Conservation (phyloP, 30 jellyfish, hydroid and myxozoan genomes). For the Euphysa ruthae region DNA sequence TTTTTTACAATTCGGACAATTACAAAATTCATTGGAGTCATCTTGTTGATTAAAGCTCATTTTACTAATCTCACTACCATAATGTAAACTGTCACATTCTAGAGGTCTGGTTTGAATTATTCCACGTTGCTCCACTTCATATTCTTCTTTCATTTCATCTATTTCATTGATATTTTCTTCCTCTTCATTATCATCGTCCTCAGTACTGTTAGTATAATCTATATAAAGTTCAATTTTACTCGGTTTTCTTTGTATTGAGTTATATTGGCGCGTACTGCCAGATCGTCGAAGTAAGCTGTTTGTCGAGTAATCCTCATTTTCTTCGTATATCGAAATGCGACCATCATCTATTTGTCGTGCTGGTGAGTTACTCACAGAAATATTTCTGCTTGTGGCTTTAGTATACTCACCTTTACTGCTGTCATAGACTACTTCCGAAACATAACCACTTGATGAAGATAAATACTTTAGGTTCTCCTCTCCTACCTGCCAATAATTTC, state of each 20-base stretch:
- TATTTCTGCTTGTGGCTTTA: not conserved
- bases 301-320: not conserved
- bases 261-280: not conserved
- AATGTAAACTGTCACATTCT: not conserved
- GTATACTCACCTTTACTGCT: not conserved
- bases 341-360: not conserved
- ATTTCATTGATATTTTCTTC: conserved; percentile 19
- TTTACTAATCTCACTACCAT: conserved; percentile 16
- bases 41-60: conserved; percentile 1
- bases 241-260: conserved; percentile 14
- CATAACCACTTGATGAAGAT: conserved; percentile 19
- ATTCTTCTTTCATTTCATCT: not conserved
- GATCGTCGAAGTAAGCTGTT: conserved; percentile 15
- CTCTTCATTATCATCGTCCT: conserved; percentile 39
- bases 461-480: not conserved
- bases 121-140: not conserved
- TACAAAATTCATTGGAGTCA: conserved; percentile 19
- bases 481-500: conserved; percentile 9
- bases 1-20: conserved; percentile 33
- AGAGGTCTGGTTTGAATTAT: not conserved
- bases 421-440: conserved; percentile 14
- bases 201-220: conserved; percentile 50
- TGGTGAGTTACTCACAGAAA: not conserved
- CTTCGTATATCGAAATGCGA: conserved; percentile 4
- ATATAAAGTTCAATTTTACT: conserved; percentile 49